Conservation (phyloP, 2,888 invertebrate genomes). For the Ophonus ardosiacus region DNA sequence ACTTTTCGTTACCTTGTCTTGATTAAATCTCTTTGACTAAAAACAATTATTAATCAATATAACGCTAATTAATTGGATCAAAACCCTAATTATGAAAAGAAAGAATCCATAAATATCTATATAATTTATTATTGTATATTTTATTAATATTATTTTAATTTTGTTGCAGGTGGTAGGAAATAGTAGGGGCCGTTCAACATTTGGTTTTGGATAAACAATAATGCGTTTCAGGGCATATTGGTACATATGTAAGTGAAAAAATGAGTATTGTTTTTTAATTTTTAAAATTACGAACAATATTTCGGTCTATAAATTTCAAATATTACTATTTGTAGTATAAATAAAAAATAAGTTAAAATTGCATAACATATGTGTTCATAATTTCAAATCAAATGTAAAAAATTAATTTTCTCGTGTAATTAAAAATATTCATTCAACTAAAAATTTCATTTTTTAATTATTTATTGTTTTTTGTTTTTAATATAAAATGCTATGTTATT, state of each 20-base stretch:
- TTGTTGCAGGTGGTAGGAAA: slow-evolving; percentile 20
- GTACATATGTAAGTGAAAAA: slow-evolving; percentile 25
- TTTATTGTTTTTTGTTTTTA: not conserved
- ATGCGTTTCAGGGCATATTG: slow-evolving; percentile 29
- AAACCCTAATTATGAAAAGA: too few relatives aligned
- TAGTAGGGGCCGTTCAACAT: slow-evolving; percentile 16
- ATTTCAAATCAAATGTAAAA: not conserved
- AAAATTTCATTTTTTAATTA: not conserved
- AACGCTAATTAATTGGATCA: too few relatives aligned
- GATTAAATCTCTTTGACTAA: too few relatives aligned
- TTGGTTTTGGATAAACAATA: slow-evolving; percentile 23
- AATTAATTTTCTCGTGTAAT: not conserved
- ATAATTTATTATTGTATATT: too few relatives aligned
- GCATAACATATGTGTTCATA: not conserved
- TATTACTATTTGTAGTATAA: not conserved
- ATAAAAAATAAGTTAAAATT: not conserved
- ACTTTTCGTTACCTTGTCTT: too few relatives aligned
- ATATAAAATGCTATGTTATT: not conserved
- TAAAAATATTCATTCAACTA: not conserved
- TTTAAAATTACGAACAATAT: not conserved
- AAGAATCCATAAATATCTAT: too few relatives aligned
- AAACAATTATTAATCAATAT: too few relatives aligned
- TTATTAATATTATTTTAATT: not conserved
- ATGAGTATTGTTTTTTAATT: not conserved
- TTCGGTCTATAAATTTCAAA: not conserved